Base-by-base conservation (phyloP, 1,140 invertebrate species). In the Pogonus chalceus region DNA sequence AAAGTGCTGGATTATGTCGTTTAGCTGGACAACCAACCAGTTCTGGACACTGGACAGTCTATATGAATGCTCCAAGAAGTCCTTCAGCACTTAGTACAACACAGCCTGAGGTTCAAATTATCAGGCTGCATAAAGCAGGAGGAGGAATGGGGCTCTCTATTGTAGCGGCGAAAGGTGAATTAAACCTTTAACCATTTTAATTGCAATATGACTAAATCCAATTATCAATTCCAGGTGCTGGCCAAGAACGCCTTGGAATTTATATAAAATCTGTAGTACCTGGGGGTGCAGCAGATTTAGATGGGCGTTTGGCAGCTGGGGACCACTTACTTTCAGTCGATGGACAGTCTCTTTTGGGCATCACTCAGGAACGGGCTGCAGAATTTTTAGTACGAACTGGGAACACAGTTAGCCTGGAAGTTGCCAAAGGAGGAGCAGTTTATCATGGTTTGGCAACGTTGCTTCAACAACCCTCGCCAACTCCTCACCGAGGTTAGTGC, bases 301-400 rank as follows among this genome's bases (percentile, higher is more conserved):
- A 98, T 76, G 92, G 93, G 4, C 77, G 93, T 53, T 74, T 99
- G 50, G 86, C 94, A 62, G 92, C 94, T 53, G 96, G 97, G 16
- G 97, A 99, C 79, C 97, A 99, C 71, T 73, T 99, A 51, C 69
- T 99, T 2, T 91, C 92, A 62, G 97, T 99, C 0, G 96, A 99
- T 72, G 95, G 93, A 10, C 89, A 96, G 69, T 96, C 92, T 66
- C 78, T 99, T 39, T 50, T 70, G 24, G 95, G 94, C 47, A 94
- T 99, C 53, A 92, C 92, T 2, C 96, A 99, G 74, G 96, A 98
- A 78, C 67, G 90, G 72, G 96, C 96, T 55, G 96, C 96, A 4
- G 91, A 98, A 71, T 90, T 95, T 69, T 82, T 99, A 65, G 93
- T 94, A 24, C 77, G 89, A 52, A 98, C 95, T 16, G 95, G 94